A percentile compares a stretch with the other conserved stretches of the same genome.
phyloP scores from a whole-genome alignment of 2,888 invertebrate species.

The Temnothorax ravouxi region DNA sequence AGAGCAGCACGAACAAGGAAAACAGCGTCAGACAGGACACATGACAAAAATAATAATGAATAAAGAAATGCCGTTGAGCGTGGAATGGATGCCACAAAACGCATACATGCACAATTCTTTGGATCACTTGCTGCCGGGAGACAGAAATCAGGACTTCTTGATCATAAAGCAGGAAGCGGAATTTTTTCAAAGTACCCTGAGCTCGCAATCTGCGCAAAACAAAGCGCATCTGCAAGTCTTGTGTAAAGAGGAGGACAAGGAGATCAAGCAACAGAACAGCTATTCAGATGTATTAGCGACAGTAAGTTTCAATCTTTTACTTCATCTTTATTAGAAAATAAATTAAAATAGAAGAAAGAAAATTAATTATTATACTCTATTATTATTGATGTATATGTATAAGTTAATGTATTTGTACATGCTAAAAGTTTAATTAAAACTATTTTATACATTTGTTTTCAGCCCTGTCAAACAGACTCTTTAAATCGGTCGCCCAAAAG shows the following conservation, averaged over 20 bases:
- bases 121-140: slow-evolving; percentile 39
- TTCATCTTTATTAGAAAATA: background rate
- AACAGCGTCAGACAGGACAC: background rate
- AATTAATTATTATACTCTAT: background rate
- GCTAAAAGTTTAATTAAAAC: background rate
- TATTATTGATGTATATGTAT: background rate
- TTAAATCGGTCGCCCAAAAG: background rate
- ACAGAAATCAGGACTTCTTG: slow-evolving; percentile 19
- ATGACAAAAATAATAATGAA: slow-evolving; percentile 51
- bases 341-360: background rate
- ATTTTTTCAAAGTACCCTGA: background rate
- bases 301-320: slow-evolving; percentile 29
- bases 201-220: slow-evolving; percentile 17
- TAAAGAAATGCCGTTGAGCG: slow-evolving; percentile 34
- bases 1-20: background rate
- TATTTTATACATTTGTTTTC: slow-evolving; percentile 33
- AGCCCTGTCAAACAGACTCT: background rate
- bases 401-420: slow-evolving; percentile 36
- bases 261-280: slow-evolving; percentile 6
- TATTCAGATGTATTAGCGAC: background rate
- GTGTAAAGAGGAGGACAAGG: slow-evolving; percentile 14
- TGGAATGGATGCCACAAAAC: slow-evolving; percentile 44
- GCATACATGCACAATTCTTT: slow-evolving; percentile 35
- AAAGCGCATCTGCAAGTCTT: slow-evolving; percentile 13
- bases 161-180: slow-evolving; percentile 46